Percentiles rank a stretch among this genome's conserved stretches.
phyloP scores from a whole-genome alignment of 2,797 vertebrate genomes.

The Anguilla marmorata region DNA sequence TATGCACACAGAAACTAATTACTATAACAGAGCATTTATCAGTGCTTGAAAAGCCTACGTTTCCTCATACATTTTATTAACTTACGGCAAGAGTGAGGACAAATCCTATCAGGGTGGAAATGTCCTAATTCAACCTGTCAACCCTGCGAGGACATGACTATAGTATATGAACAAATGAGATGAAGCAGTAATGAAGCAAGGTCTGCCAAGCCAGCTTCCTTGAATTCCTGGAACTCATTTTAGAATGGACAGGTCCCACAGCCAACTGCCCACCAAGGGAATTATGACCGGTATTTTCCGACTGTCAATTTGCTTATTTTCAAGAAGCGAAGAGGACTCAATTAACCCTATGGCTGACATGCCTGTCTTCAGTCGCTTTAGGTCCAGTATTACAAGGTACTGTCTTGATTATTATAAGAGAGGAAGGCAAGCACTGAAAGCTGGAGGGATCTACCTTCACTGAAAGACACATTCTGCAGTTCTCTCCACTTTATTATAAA shows the following conservation, averaged over 20 bases:
- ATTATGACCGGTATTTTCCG: background rate
- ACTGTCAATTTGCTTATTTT: background rate
- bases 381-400: background rate
- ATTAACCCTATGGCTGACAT: background rate
- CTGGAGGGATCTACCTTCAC: background rate
- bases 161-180: background rate
- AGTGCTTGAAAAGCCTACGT: background rate
- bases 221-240: background rate
- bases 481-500: background rate
- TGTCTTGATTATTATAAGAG: background rate
- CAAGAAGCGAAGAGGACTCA: background rate
- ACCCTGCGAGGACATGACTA: background rate
- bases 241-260: background rate
- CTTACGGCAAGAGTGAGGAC: conserved; percentile 28
- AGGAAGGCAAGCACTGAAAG: background rate
- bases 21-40: background rate
- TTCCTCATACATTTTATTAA: background rate
- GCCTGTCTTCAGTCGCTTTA: background rate
- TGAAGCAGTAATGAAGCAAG: background rate
- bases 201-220: background rate
- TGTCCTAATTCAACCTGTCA: background rate
- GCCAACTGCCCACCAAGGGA: background rate
- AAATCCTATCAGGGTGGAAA: background rate
- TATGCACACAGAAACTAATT: background rate
- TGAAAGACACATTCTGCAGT: background rate